phyloP scores from a whole-genome alignment of 1,140 invertebrate genomes.

The Meteorus sp. region DNA sequence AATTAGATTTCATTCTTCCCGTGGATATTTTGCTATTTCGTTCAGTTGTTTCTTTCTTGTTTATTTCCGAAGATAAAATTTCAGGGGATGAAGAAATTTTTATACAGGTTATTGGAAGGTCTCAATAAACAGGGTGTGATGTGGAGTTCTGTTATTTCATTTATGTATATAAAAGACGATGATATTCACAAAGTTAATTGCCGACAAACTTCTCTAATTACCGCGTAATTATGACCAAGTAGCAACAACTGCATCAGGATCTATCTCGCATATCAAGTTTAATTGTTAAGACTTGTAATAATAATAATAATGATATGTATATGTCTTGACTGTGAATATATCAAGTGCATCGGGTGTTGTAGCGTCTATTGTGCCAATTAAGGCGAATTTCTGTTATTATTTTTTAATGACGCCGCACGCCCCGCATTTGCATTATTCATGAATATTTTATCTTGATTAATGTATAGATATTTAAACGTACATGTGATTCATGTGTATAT shows the following conservation, averaged over 20 bases:
- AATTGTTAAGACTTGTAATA: constrained; percentile 35
- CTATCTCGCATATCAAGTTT: constrained; percentile 37
- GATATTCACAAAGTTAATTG: constrained; percentile 51
- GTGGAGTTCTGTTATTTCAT: too few relatives aligned
- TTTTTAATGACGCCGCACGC: constrained; percentile 46
- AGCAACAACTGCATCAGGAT: constrained; percentile 37
- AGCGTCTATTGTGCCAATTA: constrained; percentile 51
- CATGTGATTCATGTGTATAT: neutral
- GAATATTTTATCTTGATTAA: constrained; percentile 43
- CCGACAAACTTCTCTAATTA: constrained; percentile 56
- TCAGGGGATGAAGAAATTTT: neutral
- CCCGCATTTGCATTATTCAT: constrained; percentile 48
- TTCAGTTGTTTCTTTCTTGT: too few relatives aligned
- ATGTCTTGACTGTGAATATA: constrained; percentile 2
- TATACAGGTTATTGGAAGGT: too few relatives aligned
- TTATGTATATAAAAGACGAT: constrained; percentile 25
- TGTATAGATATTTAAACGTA: constrained; percentile 7
- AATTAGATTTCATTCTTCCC: too few relatives aligned
- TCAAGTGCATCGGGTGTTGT: constrained; percentile 11
- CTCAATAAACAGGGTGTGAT: constrained; percentile 18
- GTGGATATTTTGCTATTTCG: too few relatives aligned
- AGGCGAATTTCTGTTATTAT: constrained; percentile 52
- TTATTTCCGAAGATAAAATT: constrained; percentile 12
- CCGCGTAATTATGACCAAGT: constrained; percentile 44
- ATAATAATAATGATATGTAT: neutral